phyloP scores from a whole-genome alignment of 2,113 vertebrate species.

The Thamnaconus septentrionalis region DNA sequence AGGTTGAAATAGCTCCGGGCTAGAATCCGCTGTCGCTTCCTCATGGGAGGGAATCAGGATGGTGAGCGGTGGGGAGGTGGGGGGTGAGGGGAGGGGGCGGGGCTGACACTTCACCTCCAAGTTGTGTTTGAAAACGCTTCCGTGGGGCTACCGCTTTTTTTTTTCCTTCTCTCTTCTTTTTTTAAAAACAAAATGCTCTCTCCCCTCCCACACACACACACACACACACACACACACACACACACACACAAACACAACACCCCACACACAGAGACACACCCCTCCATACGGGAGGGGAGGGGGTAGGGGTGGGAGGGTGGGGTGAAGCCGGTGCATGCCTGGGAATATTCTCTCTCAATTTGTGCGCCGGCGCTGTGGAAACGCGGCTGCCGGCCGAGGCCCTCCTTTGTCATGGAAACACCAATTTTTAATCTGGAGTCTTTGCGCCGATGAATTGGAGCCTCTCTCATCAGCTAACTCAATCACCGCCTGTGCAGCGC shows the following conservation, averaged over 20 bases:
- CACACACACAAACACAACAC: constrained; percentile 2
- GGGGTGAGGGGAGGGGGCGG: constrained; percentile 1
- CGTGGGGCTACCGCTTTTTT: background rate
- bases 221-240: constrained; percentile 8
- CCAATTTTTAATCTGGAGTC: constrained; percentile 66
- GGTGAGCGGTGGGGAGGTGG: constrained; percentile 6
- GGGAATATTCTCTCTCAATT: constrained; percentile 71
- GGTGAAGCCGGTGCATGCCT: constrained; percentile 61
- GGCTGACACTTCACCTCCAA: constrained; percentile 14
- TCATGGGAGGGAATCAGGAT: background rate
- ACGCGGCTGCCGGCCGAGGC: constrained; percentile 52
- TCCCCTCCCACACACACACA: background rate
- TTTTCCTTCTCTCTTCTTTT: background rate
- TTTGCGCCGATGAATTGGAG: constrained; percentile 50
- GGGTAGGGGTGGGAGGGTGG: too few relatives aligned
- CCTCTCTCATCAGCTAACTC: constrained; percentile 49
- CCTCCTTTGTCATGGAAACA: constrained; percentile 75
- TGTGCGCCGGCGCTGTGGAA: constrained; percentile 56
- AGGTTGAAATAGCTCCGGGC: constrained; percentile 3
- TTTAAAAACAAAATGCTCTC: too few relatives aligned
- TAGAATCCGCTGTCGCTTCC: constrained; percentile 11
- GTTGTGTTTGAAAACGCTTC: constrained; percentile 16
- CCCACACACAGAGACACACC: constrained; percentile 27
- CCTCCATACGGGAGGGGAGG: constrained; percentile 41
- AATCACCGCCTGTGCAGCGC: constrained; percentile 24